Percentiles rank a stretch among this genome's conserved stretches.
Conservation (phyloP, 1,140 invertebrate species). For the Hormaphis cornu region DNA sequence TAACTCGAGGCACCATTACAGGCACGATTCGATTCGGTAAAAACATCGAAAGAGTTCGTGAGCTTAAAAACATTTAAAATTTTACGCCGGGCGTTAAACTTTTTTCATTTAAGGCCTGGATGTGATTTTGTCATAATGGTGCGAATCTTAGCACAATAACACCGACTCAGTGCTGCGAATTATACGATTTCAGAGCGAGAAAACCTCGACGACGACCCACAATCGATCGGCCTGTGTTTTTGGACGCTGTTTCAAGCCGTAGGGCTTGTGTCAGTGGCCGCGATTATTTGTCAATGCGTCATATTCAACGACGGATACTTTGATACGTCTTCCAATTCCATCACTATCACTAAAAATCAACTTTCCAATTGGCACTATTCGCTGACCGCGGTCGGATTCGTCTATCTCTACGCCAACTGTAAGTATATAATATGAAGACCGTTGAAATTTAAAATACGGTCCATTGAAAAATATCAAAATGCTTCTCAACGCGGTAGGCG, state of each 20-base stretch:
- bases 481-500: too few relatives aligned
- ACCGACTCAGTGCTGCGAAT: background rate
- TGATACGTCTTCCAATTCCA: background rate
- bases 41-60: too few relatives aligned
- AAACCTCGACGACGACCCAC: background rate
- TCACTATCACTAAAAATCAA: background rate
- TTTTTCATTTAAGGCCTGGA: too few relatives aligned
- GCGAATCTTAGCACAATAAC: background rate
- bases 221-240: background rate
- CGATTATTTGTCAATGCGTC: background rate
- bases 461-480: too few relatives aligned
- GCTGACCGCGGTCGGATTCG: background rate
- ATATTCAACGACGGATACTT: background rate
- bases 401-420: slow-evolving; percentile 20
- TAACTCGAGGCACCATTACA: too few relatives aligned
- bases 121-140: too few relatives aligned
- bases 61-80: too few relatives aligned
- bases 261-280: background rate
- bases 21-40: too few relatives aligned
- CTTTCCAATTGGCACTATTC: slow-evolving; percentile 19
- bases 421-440: background rate
- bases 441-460: too few relatives aligned
- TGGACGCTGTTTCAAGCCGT: slow-evolving; percentile 10
- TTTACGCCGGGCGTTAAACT: too few relatives aligned
- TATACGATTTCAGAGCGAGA: background rate